Conservation (phyloP, 1,140 invertebrate species). For the Pseudomyrmex cubaensis region DNA sequence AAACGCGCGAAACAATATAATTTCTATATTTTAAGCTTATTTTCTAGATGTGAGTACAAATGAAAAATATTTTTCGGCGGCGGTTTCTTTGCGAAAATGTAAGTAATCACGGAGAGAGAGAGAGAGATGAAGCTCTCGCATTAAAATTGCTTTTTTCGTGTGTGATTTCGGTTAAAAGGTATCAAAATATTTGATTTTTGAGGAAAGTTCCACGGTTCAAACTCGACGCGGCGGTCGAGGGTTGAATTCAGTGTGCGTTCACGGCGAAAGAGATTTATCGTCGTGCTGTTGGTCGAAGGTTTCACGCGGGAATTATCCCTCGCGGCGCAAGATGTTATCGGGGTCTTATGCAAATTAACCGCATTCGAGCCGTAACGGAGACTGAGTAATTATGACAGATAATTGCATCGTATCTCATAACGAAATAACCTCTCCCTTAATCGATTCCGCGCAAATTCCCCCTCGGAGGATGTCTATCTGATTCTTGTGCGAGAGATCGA, state of each 20-base stretch:
- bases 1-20: too few species aligned
- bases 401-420: conserved; percentile 48
- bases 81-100: too few species aligned
- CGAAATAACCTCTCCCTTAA: conserved; percentile 18
- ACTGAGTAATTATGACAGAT: conserved; percentile 53
- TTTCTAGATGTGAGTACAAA: too few species aligned
- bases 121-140: too few species aligned
- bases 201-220: too few species aligned
- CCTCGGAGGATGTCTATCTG: not conserved
- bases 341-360: conserved; percentile 50
- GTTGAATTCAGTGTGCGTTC: conserved; percentile 11
- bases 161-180: not conserved
- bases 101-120: too few species aligned
- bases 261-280: conserved; percentile 40
- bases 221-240: conserved; percentile 28
- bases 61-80: too few species aligned
- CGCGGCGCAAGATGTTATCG: conserved; percentile 44
- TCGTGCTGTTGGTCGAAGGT: conserved; percentile 24
- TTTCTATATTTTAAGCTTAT: too few species aligned
- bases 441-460: conserved; percentile 44
- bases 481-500: not conserved
- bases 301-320: conserved; percentile 20
- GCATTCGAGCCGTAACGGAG: conserved; percentile 32
- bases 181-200: not conserved
- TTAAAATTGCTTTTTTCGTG: too few species aligned